Evolutionary conservation across 2,113 vertebrate genomes (phyloP), one percentile per base, ranked within the genome.

Genomic region (Hepsetus odoe): DNA sequence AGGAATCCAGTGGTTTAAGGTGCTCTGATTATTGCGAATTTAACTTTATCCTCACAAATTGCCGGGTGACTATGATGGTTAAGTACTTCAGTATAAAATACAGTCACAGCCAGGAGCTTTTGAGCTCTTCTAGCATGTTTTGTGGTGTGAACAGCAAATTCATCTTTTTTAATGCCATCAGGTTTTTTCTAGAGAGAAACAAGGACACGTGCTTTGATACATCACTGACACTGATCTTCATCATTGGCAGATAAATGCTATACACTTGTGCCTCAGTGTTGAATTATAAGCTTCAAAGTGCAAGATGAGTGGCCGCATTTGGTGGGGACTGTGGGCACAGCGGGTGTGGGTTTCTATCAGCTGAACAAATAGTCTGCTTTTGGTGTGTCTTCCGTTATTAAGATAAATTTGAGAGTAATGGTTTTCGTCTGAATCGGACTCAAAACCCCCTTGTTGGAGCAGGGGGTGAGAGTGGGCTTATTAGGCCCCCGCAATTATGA

Each of bases 371-470:
- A 89, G 74, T 86, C 72, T 83, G 84, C 87, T 90, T 73, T 13
- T 76, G 55, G 74, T 80, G 71, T 79, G 74, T 85, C 80, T 83
- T 88, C 85, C 83, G 84, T 87, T 91, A 88, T 91, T 90, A 90
- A 86, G 83, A 85, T 89, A 89, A 90, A 91, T 90, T 88, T 80
- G 86, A 92, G 88, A 84, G 58, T 91, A 92, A 91, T 88, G 85
- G 87, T 81, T 87, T 72, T 59, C 80, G 82, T 85, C 86, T 90
- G 82, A 88, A 89, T 87, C 84, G 14, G 42, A 82, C 80, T 88
- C 81, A 84, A 85, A 81, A 81, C 80, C 62, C 76, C 86, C 59
- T 79, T 85, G 72, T 79, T 84, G 79, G 77, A 70, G 70, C 74
- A 28, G 42, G 16, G 26, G 66, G 80, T 46, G 82, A 71, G 72